Percentiles rank a stretch among this genome's conserved stretches.
Evolutionary conservation across 2,797 vertebrate species (phyloP).

Genomic region (Sebastes steindachneri): DNA sequence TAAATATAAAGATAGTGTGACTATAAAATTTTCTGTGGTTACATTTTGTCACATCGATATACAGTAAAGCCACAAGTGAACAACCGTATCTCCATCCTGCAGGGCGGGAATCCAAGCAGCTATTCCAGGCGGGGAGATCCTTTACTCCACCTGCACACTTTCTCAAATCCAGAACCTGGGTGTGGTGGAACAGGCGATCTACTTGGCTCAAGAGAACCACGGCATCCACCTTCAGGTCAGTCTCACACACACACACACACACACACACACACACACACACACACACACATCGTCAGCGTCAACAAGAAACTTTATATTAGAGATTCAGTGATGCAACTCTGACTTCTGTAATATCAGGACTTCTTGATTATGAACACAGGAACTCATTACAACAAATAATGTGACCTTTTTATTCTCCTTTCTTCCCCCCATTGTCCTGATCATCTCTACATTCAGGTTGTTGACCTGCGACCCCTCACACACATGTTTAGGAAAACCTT

Average conservation of each 20-base stretch:
- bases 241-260: background rate
- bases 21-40: background rate
- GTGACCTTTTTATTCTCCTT: background rate
- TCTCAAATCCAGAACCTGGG: slow-evolving; percentile 92
- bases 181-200: slow-evolving; percentile 87
- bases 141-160: slow-evolving; percentile 94
- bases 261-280: background rate
- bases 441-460: slow-evolving; percentile 68
- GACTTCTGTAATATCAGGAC: background rate
- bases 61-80: background rate
- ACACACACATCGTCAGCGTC: background rate
- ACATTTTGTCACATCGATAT: background rate
- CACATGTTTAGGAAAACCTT: slow-evolving; percentile 88
- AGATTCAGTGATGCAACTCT: background rate
- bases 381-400: background rate
- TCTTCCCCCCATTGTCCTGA: background rate
- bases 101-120: slow-evolving; percentile 90
- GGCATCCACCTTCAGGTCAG: slow-evolving; percentile 77
- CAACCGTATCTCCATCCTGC: background rate
- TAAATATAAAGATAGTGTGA: background rate
- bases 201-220: slow-evolving; percentile 82
- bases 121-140: slow-evolving; percentile 85
- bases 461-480: slow-evolving; percentile 84
- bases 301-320: background rate
- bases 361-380: background rate